Base-by-base conservation (phyloP, 2,797 vertebrate genomes). In the Microcaecilia unicolor region DNA sequence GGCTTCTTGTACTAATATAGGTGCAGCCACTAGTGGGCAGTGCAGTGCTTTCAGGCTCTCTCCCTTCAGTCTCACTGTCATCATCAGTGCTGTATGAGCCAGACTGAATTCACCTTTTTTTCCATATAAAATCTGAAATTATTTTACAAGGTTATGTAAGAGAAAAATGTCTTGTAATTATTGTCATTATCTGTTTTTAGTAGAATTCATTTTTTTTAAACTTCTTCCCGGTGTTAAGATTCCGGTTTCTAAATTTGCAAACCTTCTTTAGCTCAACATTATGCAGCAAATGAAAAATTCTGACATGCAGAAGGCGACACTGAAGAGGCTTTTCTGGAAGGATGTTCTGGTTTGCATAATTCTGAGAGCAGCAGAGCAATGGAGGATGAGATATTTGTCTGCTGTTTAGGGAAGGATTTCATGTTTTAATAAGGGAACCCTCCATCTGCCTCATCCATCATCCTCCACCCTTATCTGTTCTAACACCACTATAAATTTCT, bases 391-490 rank as follows among this genome's bases (percentile, higher is more conserved):
- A 51, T 51, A 60, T 60, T 71, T 67, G 33, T 43, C 34, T 66
- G 59, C 63, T 76, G 67, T 61, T 74, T 76, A 64, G 56, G 60
- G 59, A 35, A 58, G 61, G 70, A 73, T 70, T 34, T 73, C 72
- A 75, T 67, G 72, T 63, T 78, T 72, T 76, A 76, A 74, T 76
- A 78, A 79, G 77, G 73, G 73, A 78, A 76, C 70, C 69, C 72
- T 75, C 60, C 63, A 51, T 51, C 51, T 74, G 49, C 40, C 69
- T 69, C 77, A 70, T 73, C 70, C 67, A 64, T 82, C 72, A 74
- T 65, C 65, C 25, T n/a, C 71, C 64, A 63, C 64, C 61, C 55
- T 71, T 59, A 68, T 73, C 72, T 61, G 69, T 77, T 70, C 67
- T 59, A 59, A 58, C 67, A 61, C 47, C 66, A 49, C 68, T 70